These are phyloP conservation scores for Diuraphis noxia DNA, from an alignment of 1,140 invertebrate species.

Conservation along the genomic window DNA sequence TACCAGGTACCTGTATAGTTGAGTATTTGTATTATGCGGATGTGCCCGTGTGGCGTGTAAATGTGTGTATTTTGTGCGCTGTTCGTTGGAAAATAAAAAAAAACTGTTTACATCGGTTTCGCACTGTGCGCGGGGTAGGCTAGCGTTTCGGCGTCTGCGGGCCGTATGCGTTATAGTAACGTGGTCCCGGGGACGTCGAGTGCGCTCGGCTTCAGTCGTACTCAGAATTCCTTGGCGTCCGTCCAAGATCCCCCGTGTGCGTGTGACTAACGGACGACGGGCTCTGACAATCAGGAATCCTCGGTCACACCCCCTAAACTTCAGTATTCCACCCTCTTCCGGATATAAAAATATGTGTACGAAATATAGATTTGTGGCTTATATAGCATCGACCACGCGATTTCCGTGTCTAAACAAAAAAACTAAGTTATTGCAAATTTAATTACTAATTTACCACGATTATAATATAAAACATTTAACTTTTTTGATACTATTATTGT, in stretches of 20 bases:
- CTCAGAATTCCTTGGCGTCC: constrained; percentile 26
- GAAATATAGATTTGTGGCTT: background rate
- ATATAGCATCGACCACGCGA: background rate
- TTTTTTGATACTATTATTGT: background rate
- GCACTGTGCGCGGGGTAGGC: background rate
- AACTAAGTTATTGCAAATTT: background rate
- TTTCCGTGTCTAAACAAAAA: background rate
- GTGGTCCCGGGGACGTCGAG: constrained; percentile 51
- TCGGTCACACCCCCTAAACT: background rate
- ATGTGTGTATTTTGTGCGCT: background rate
- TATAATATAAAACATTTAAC: background rate
- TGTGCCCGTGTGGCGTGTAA: background rate
- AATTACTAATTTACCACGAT: background rate
- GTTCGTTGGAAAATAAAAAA: background rate
- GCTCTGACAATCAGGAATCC: background rate
- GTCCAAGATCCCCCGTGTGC: constrained; percentile 19
- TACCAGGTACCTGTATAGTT: background rate
- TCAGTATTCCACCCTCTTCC: background rate
- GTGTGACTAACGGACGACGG: constrained; percentile 7
- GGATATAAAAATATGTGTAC: background rate
- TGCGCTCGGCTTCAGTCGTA: constrained; percentile 48
- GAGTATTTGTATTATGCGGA: background rate
- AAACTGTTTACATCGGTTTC: background rate
- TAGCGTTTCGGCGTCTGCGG: constrained; percentile 41
- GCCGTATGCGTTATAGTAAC: constrained; percentile 44